Conservation (phyloP, 2,888 invertebrate species). For the Cephonodes hylas region DNA sequence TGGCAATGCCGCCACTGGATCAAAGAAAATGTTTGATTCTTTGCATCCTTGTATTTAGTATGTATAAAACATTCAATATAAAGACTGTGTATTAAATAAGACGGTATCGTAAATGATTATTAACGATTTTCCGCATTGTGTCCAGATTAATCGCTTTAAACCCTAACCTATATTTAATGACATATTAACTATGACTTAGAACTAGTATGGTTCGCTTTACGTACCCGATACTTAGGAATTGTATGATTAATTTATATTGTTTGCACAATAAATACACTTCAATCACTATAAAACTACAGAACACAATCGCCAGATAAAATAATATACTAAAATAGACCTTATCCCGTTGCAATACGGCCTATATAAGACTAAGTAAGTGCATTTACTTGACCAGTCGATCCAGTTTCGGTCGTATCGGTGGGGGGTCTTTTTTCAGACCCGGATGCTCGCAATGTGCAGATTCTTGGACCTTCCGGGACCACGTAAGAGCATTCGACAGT, state of each 20-base stretch:
- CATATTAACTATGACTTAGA: neutral
- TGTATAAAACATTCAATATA: too few species aligned
- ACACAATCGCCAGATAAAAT: neutral
- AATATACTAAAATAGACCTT: neutral
- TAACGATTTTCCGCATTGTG: neutral
- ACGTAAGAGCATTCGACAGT: neutral
- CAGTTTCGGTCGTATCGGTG: neutral
- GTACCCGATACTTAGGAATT: neutral
- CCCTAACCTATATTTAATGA: too few species aligned
- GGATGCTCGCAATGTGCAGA: neutral
- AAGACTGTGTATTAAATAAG: neutral
- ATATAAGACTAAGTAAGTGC: neutral
- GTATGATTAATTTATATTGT: neutral
- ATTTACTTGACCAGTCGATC: neutral
- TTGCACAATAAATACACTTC: neutral
- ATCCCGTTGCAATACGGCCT: neutral
- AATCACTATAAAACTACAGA: neutral
- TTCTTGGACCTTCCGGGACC: neutral
- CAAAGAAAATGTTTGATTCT: too few species aligned
- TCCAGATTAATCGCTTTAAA: too few species aligned
- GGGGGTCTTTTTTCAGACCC: neutral
- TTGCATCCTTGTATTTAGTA: too few species aligned
- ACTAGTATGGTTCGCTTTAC: neutral
- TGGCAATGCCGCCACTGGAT: too few species aligned
- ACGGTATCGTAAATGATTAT: neutral